Percentiles rank a stretch among this genome's conserved stretches.
Conservation (phyloP, 2,797 vertebrate species). For the Xenentodon cancila region DNA sequence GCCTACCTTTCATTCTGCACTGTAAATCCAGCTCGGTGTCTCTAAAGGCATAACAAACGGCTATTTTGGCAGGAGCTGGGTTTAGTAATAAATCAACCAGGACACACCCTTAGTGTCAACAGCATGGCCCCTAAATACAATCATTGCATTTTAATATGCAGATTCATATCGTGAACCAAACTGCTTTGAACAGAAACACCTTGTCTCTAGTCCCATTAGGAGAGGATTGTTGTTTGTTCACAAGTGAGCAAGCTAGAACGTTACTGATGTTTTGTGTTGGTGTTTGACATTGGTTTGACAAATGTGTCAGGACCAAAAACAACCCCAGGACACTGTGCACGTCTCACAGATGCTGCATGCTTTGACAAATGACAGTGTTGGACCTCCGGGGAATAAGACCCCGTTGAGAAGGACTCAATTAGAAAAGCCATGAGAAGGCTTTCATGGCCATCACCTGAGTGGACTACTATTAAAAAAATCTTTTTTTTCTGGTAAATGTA, state of each 20-base stretch:
- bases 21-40: no score
- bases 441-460: not conserved
- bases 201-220: not conserved
- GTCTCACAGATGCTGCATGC: not conserved
- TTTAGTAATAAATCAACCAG: no score
- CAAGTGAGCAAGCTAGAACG: not conserved
- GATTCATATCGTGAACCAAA: no score
- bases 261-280: no score
- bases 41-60: no score
- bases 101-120: no score
- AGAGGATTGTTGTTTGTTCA: not conserved
- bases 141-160: no score
- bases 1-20: no score
- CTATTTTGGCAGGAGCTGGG: no score
- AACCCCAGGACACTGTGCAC: not conserved
- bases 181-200: no score
- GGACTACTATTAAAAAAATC: no score
- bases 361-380: not conserved
- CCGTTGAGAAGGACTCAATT: not conserved
- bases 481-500: not conserved
- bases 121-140: no score
- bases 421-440: not conserved
- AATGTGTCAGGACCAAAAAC: not conserved
- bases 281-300: not conserved
- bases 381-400: not conserved